These are phyloP conservation scores for Drosophila dunni DNA, from an alignment of 1,140 invertebrate species.

Conservation along the genomic window DNA sequence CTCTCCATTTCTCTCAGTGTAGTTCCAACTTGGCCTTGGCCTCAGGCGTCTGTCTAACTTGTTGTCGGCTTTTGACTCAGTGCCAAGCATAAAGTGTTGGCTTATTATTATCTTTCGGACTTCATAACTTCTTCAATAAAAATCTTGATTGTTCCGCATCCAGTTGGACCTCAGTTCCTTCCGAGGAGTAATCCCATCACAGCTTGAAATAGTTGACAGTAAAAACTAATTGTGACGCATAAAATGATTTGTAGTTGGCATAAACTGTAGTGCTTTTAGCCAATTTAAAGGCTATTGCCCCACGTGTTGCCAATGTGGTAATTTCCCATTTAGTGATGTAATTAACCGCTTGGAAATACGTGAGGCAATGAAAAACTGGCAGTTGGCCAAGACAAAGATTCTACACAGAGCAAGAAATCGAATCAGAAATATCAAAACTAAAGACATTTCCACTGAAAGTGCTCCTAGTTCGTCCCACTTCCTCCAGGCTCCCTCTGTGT, in stretches of 20 bases:
- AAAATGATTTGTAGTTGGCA: slow-evolving; percentile 47
- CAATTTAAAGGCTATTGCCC: slow-evolving; percentile 30
- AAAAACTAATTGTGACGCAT: slow-evolving; percentile 46
- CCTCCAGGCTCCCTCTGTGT: neutral
- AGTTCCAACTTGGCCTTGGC: slow-evolving; percentile 55
- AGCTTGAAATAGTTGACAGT: slow-evolving; percentile 29
- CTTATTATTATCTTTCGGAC: slow-evolving; percentile 82
- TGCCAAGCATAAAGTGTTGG: slow-evolving; percentile 82
- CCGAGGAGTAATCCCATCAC: neutral
- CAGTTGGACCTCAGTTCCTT: neutral
- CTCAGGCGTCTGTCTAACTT: slow-evolving; percentile 29
- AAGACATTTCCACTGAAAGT: slow-evolving; percentile 53
- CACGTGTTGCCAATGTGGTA: slow-evolving; percentile 42
- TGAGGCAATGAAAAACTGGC: slow-evolving; percentile 49
- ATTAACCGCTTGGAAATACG: slow-evolving; percentile 65
- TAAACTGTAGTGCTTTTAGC: neutral
- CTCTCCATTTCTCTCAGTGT: slow-evolving; percentile 62
- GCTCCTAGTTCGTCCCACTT: neutral
- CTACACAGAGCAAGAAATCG: neutral
- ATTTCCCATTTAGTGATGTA: slow-evolving; percentile 72
- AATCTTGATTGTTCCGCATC: slow-evolving; percentile 57
- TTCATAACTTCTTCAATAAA: slow-evolving; percentile 78
- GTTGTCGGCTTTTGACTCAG: slow-evolving; percentile 71
- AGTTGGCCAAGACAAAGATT: slow-evolving; percentile 8
- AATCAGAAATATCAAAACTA: slow-evolving; percentile 38